These are phyloP conservation scores for Bombus picipes DNA, from an alignment of 1,140 invertebrate species.

Conservation along the genomic window DNA sequence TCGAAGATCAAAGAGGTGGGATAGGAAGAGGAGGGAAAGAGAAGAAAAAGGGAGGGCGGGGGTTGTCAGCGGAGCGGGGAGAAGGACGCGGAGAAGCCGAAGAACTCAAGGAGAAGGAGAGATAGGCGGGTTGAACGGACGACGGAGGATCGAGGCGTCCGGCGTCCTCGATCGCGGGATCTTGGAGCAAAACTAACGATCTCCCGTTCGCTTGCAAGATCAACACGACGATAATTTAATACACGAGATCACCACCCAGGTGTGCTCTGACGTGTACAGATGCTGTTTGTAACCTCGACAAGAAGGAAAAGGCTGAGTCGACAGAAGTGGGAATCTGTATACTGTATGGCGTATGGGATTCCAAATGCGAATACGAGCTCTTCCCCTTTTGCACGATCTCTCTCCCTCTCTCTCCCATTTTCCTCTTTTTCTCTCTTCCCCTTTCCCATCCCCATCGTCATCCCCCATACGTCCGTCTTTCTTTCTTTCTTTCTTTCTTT, in stretches of 20 bases:
- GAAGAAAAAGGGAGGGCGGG: not conserved
- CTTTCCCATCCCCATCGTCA: not conserved
- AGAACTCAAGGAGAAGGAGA: slow-evolving; percentile 49
- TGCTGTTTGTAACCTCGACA: slow-evolving; percentile 49
- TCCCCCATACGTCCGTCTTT: not conserved
- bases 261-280: slow-evolving; percentile 63
- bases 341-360: slow-evolving; percentile 12
- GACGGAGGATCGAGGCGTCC: slow-evolving; percentile 67
- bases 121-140: slow-evolving; percentile 73
- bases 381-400: not conserved
- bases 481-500: too few relatives aligned
- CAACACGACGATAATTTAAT: slow-evolving; percentile 74
- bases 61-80: slow-evolving; percentile 7
- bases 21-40: slow-evolving; percentile 4
- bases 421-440: too few relatives aligned
- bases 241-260: slow-evolving; percentile 72
- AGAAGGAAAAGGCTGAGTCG: slow-evolving; percentile 47
- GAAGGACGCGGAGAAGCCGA: slow-evolving; percentile 36
- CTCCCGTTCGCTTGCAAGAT: slow-evolving; percentile 71
- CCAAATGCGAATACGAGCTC: slow-evolving; percentile 31
- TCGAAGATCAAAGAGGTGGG: slow-evolving; percentile 46
- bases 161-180: slow-evolving; percentile 72
- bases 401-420: too few relatives aligned
- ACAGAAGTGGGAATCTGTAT: slow-evolving; percentile 35
- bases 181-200: slow-evolving; percentile 73